A percentile compares a stretch with the other conserved stretches of the same genome.
These are phyloP conservation scores for Gallinago solitaria DNA, from an alignment of 2,797 vertebrate genomes.

Conservation along the genomic window DNA sequence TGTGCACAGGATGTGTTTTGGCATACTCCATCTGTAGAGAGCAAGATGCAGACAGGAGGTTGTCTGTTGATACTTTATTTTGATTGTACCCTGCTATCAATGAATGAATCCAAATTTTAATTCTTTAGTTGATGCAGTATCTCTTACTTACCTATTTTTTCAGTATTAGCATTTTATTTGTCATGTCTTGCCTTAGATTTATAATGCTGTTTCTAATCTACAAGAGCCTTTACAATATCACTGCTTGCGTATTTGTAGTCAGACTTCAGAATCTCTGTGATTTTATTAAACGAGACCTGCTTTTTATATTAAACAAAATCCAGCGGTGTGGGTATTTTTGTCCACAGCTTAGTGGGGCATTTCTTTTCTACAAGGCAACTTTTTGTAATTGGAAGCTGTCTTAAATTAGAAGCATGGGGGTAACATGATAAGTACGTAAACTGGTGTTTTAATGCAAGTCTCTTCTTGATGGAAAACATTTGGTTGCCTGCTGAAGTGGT, in stretches of 20 bases:
- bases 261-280: background rate
- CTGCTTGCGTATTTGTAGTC: background rate
- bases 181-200: background rate
- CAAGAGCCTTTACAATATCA: background rate
- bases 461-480: background rate
- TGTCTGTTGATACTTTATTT: background rate
- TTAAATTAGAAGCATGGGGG: background rate
- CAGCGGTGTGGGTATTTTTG: background rate
- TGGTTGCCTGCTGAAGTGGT: background rate
- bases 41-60: constrained; percentile 14
- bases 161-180: background rate
- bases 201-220: background rate
- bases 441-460: background rate
- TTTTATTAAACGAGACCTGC: background rate
- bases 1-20: constrained; percentile 43
- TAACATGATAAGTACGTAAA: background rate
- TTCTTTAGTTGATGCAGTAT: background rate
- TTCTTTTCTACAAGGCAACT: background rate
- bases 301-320: background rate
- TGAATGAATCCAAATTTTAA: background rate
- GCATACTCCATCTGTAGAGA: background rate
- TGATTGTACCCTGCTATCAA: background rate
- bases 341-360: background rate
- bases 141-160: background rate
- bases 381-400: background rate